Percentiles rank a stretch among this genome's conserved stretches.
phyloP scores from a whole-genome alignment of 1,140 invertebrate genomes.

The Pomacea maculata region DNA sequence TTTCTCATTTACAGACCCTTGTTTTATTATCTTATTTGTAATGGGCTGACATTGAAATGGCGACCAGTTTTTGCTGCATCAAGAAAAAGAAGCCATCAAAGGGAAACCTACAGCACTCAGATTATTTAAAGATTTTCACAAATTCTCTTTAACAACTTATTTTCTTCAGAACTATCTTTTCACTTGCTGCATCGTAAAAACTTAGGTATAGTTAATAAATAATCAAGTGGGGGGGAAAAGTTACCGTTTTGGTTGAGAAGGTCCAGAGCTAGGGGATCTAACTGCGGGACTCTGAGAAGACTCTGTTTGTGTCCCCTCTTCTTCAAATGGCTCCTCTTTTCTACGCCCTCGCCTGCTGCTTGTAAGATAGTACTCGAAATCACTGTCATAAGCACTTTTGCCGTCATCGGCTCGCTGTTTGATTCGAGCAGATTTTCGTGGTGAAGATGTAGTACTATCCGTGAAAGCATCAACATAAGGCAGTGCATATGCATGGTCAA shows the following conservation, averaged over 20 bases:
- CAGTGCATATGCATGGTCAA: conserved; percentile 32
- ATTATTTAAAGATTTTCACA: no score
- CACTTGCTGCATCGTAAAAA: no score
- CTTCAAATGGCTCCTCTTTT: conserved; percentile 15
- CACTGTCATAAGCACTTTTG: conserved; percentile 22
- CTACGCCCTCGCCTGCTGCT: conserved; percentile 3
- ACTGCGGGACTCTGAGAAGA: not conserved
- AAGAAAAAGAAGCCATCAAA: no score
- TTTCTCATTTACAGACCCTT: no score
- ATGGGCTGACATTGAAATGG: no score
- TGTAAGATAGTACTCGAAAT: conserved; percentile 34
- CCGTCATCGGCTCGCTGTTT: conserved; percentile 30
- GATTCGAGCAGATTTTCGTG: conserved; percentile 32
- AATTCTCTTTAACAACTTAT: no score
- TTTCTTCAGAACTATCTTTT: no score
- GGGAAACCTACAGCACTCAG: no score
- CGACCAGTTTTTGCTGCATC: no score
- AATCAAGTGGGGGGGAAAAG: no score
- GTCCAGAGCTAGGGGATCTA: not conserved
- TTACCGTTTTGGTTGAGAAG: conserved; percentile 14
- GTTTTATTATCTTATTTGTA: no score
- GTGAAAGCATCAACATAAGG: conserved; percentile 2
- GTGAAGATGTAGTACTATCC: conserved; percentile 13
- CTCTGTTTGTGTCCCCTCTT: not conserved
- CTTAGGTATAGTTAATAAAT: no score